These are phyloP conservation scores for Pagrus major DNA, from an alignment of 2,113 vertebrate species.

Conservation along the genomic window DNA sequence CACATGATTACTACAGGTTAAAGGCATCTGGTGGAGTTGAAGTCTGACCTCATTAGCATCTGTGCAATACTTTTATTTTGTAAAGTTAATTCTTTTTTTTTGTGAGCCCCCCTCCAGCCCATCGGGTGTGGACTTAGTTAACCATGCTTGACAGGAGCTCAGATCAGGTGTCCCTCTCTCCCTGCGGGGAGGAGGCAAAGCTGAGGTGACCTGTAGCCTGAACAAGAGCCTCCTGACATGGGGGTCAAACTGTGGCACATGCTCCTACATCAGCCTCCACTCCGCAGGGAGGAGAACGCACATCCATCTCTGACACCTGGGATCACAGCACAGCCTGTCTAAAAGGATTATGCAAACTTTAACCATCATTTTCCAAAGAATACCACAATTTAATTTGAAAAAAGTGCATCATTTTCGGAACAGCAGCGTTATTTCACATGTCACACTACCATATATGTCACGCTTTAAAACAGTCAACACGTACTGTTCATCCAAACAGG, in stretches of 20 bases:
- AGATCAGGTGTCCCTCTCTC: conserved; percentile 72
- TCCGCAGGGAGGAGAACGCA: conserved; percentile 33
- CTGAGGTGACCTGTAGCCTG: conserved; percentile 66
- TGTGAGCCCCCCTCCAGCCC: conserved; percentile 17
- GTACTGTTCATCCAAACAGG: not conserved
- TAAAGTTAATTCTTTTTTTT: not conserved
- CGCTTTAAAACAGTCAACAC: conserved; percentile 1
- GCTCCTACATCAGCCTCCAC: conserved; percentile 47
- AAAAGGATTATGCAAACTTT: not conserved
- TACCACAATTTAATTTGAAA: not conserved
- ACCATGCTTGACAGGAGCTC: conserved; percentile 62
- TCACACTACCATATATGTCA: not conserved
- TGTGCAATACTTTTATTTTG: conserved; percentile 13
- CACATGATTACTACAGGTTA: conserved; percentile 30
- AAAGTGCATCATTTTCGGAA: not conserved
- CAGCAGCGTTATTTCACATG: not conserved
- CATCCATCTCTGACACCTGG: conserved; percentile 41
- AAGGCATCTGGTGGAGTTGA: conserved; percentile 3
- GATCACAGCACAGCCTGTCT: not conserved
- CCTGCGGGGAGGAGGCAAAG: conserved; percentile 52
- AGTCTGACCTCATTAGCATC: conserved; percentile 4
- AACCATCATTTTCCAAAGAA: not conserved
- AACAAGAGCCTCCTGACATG: conserved; percentile 68
- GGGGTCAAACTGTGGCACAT: conserved; percentile 70
- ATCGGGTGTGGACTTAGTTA: conserved; percentile 58